Evolutionary conservation across 2,888 invertebrate genomes (phyloP), one percentile per base, ranked within the genome.

Genomic region (Cryptosula pallasiana): DNA sequence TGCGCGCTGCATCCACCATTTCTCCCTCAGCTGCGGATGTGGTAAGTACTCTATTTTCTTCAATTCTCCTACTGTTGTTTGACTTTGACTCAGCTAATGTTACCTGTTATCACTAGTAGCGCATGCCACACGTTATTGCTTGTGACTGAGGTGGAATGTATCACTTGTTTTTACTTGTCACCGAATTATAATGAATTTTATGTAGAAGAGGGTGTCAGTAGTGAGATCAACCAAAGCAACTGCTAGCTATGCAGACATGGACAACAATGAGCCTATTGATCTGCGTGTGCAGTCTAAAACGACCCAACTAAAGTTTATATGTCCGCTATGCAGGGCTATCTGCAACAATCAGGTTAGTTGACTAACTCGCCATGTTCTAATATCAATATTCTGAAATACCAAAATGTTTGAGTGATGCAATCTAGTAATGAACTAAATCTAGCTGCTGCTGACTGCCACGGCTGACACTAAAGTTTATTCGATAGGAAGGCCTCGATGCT

Each of bases 191-290:
- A 5, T 45, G 45, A 13, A 45, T 45, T 45, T 45, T 45, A n/a
- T 20, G 20, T 45, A 45, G 45, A 5, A 63, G 34, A 63, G 63
- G 27, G 32, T 63, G 9, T 63, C 63, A 9, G 63, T 63, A 32
- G 63, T 63, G 9, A 63, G 32, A 32, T 63, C 63, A 63, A 32
- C 63, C 5, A 63, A 32, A n/a, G 25, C 27, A 32, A 16, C 25
- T 3, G 25, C 27, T 25, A 3, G 32, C 32, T 16, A 63, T 3
- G 27, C 5, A 16, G 27, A 20, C 2, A 5, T 29, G 5, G 63
- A 63, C 13, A 13, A 32, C 32, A 63, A 63, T 63, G 63, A 63
- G 32, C 63, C 63, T 2, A 63, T 63, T 2, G 63, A 63, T 34
- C 32, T 63, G 32, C 27, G 63, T 5, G n/a, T 63, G n/a, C 63